These are phyloP conservation scores for Lithophane semibrunnea DNA, from an alignment of 2,888 invertebrate species.

Conservation along the genomic window DNA sequence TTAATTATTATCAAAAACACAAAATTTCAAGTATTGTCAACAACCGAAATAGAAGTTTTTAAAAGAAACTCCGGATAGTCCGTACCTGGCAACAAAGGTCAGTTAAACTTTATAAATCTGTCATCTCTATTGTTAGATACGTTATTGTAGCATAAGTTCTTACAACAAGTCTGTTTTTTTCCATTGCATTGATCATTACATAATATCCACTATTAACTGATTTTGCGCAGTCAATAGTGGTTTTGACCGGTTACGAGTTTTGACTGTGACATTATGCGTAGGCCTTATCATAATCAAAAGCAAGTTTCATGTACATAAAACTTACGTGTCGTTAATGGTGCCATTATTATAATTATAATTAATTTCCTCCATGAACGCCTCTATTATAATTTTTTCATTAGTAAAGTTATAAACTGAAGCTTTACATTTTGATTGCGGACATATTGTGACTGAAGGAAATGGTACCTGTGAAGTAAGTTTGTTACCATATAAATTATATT, in stretches of 20 bases:
- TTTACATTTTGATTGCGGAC: constrained; percentile 73
- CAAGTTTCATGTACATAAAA: background rate
- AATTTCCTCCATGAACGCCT: background rate
- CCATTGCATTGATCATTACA: no score
- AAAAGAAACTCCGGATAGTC: no score
- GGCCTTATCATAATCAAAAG: background rate
- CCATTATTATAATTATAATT: background rate
- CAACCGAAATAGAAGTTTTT: no score
- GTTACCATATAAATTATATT: background rate
- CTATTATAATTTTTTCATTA: constrained; percentile 12
- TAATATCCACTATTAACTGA: background rate
- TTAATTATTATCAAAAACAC: no score
- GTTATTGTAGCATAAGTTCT: no score
- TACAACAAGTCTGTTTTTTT: no score
- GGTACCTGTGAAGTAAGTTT: constrained; percentile 69
- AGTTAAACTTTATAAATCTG: no score
- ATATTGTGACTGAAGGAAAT: constrained; percentile 78
- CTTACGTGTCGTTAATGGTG: constrained; percentile 47
- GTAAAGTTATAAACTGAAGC: constrained; percentile 65
- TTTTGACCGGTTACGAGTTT: background rate
- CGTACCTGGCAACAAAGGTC: no score
- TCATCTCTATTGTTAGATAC: no score
- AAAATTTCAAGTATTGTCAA: no score
- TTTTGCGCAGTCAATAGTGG: background rate
- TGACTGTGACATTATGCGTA: no score